Percentiles rank a stretch among this genome's conserved stretches.
Conservation (phyloP, 1,140 invertebrate genomes). For the Pogonus chalceus region DNA sequence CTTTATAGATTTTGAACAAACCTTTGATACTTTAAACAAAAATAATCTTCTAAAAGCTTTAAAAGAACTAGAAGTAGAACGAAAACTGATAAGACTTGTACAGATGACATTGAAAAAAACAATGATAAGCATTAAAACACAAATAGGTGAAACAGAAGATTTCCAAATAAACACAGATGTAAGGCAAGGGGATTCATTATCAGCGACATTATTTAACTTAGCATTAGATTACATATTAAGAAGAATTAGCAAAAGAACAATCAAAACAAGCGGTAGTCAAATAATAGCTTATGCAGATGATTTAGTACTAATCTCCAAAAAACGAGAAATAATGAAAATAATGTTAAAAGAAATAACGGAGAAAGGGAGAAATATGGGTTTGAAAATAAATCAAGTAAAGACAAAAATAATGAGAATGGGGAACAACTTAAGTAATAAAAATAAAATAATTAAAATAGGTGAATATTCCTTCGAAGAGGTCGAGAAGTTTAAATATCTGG, state of each 20-base stretch:
- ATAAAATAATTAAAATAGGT: too few species aligned
- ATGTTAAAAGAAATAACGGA: too few species aligned
- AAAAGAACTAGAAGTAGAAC: not conserved
- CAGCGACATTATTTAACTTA: constrained; percentile 9
- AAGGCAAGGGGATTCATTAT: constrained; percentile 8
- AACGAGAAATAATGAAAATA: too few species aligned
- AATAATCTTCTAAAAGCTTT: too few species aligned
- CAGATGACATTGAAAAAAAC: too few species aligned
- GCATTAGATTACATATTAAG: constrained; percentile 4
- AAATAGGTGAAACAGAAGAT: not conserved
- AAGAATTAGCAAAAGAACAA: not conserved
- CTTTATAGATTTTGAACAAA: constrained; percentile 7
- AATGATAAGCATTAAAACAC: too few species aligned
- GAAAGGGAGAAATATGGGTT: too few species aligned
- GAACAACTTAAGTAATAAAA: too few species aligned
- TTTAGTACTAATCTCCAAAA: not conserved
- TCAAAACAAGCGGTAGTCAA: constrained; percentile 4
- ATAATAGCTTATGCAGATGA: constrained; percentile 5
- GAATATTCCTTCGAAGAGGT: too few species aligned
- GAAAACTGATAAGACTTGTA: constrained; percentile 4
- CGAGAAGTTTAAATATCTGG: too few species aligned
- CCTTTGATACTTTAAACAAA: constrained; percentile 1
- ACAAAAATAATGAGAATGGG: too few species aligned
- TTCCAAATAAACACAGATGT: constrained; percentile 4
- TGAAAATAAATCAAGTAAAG: too few species aligned